Evolutionary conservation across 2,113 vertebrate species (phyloP).

Genomic region (Dicentrarchus labrax): DNA sequence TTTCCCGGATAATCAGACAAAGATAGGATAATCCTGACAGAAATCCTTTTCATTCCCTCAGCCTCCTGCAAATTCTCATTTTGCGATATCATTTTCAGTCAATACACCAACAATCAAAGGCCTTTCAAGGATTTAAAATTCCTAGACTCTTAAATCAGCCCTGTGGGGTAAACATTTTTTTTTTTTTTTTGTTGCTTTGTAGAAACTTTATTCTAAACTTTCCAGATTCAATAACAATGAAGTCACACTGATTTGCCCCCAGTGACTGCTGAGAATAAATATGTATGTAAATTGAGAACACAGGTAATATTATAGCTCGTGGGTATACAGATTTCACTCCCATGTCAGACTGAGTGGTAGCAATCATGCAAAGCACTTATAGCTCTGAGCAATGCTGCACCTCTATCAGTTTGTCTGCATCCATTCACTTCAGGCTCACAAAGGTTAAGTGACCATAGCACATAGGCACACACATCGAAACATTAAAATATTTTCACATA

Average conservation of each 20-base stretch:
- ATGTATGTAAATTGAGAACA: conserved; percentile 64
- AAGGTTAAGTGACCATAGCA: conserved; percentile 44
- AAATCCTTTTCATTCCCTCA: conserved; percentile 76
- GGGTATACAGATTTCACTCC: conserved; percentile 61
- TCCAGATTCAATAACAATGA: conserved; percentile 49
- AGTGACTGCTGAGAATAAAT: conserved; percentile 56
- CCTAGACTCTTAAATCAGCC: conserved; percentile 48
- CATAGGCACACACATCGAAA: background rate
- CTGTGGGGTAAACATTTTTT: conserved; percentile 51
- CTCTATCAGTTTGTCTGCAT: conserved; percentile 57
- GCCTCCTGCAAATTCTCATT: conserved; percentile 69
- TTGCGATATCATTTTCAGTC: conserved; percentile 74
- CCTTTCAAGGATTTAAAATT: conserved; percentile 67
- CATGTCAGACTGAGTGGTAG: conserved; percentile 58
- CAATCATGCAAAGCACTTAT: conserved; percentile 72
- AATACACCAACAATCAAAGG: conserved; percentile 74
- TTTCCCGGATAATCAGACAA: conserved; percentile 75
- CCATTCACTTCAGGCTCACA: conserved; percentile 35
- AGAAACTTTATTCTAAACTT: conserved; percentile 68
- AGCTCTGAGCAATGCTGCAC: conserved; percentile 50
- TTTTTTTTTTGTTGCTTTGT: conserved; percentile 21
- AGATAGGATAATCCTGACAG: conserved; percentile 79
- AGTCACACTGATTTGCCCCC: conserved; percentile 52
- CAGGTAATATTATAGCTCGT: conserved; percentile 60
- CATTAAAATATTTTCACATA: background rate